Evolutionary conservation across 2,888 invertebrate species (phyloP), one percentile per base, ranked within the genome.

Genomic region (Nomada fucata): DNA sequence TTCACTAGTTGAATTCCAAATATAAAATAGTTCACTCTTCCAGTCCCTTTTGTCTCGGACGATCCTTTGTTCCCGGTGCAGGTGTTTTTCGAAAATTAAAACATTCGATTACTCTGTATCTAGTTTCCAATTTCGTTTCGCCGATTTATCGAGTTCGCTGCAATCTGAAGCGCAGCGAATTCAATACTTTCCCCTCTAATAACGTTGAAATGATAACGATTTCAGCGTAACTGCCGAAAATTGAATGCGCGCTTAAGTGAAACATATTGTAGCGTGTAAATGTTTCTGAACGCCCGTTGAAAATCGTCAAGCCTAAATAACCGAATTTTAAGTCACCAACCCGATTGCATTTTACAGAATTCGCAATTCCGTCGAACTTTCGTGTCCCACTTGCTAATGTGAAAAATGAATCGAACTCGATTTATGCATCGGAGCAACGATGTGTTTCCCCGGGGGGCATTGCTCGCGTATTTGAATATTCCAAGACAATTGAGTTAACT

Each of bases 21-120:
- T 5, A 52, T 18, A 53, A 47, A 74, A 36, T n/a, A 18, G 7
- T 55, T 47, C 15, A 36, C 52, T 53, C 53, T 20, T 59, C 44
- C 64, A 7, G n/a, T 47, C 47, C 23, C 73, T 67, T 67, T 74
- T 50, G 18, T 50, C 10, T 67, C 57, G 29, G 60, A 61, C 68
- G 68, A 61, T 44, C 52, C 69, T 59, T 57, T 42, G 71, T 71
- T 71, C 42, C 1, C n/a, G 50, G 42, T 18, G 10, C 76, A 76
- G 76, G 59, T 76, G 64, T 71, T 59, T 59, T 50, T 55, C 50
- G 55, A 70, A 71, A 76, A 71, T 76, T 57, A 64, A 71, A 36
- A 59, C 63, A 76, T 71, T 20, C 42, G 23, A 71, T 64, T 57
- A 64, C 26, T 2, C n/a, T 0, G 18, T 18, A 13, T 71, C 50